Conservation (phyloP, 2,888 invertebrate species). For the Trichacis sp. region DNA sequence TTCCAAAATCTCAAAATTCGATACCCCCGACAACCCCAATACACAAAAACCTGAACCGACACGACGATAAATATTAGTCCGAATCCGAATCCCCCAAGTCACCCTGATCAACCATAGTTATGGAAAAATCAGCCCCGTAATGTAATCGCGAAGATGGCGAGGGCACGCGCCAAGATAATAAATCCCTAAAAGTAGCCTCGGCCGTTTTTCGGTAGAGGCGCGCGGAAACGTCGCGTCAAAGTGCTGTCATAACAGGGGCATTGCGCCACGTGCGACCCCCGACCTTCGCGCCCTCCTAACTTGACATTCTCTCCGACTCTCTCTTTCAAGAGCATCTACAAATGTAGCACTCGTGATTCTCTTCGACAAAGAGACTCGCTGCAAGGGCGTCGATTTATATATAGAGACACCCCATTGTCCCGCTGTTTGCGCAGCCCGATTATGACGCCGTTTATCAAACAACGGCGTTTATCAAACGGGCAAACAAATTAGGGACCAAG, state of each 20-base stretch:
- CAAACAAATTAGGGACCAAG: not conserved
- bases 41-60: too few species aligned
- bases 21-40: too few species aligned
- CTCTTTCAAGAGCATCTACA: constrained; percentile 9
- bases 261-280: constrained; percentile 59
- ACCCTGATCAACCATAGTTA: too few species aligned
- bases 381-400: not conserved
- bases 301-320: constrained; percentile 39
- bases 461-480: not conserved
- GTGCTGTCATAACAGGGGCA: constrained; percentile 65
- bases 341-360: not conserved
- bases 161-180: constrained; percentile 55
- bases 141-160: constrained; percentile 12
- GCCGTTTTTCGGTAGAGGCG: constrained; percentile 43
- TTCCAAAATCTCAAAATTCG: too few species aligned
- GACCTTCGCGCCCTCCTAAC: constrained; percentile 60
- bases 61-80: too few species aligned
- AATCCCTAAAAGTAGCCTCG: constrained; percentile 53
- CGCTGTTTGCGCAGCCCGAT: not conserved
- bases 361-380: not conserved
- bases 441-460: not conserved
- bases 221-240: constrained; percentile 59
- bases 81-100: too few species aligned
- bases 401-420: not conserved
- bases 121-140: too few species aligned